Base-by-base conservation (phyloP, 2,113 vertebrate species). In the Telmatochromis sp. region DNA sequence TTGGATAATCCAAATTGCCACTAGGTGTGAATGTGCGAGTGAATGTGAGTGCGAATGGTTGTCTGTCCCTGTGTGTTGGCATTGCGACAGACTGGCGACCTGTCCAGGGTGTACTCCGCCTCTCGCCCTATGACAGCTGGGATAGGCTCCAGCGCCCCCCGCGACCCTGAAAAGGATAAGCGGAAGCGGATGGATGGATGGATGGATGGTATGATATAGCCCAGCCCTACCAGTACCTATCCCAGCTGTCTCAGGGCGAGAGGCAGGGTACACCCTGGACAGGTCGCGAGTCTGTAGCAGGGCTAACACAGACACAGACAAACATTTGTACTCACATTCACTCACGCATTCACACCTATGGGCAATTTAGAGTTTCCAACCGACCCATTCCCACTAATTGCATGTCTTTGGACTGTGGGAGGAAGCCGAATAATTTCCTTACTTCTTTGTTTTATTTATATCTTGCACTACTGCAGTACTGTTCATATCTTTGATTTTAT, bases 321-420 rank as follows among this genome's bases (percentile, higher is more conserved):
- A 57, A 57, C 23, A 57, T 3, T 57, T 57, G 12, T 28, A 28
- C 54, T 57, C 55, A 57, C 55, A 57, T 15, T 57, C 55, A 57
- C 23, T 57, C 55, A 57, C 2, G 1, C 55, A 57, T 28, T 57
- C 55, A 57, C 23, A 57, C 4, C 7, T 57, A 57, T 28, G 55
- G 7, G 23, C 55, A 57, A 9, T 57, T 57, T 2, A 14, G 54
- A 57, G 54, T 57, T 57, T 57, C 55, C 55, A 15, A 57, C 1
- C 1, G n/a, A 55, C 53, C n/a, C 0, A 23, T 55, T 21, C n/a
- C 53, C 53, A 0, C n/a, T 54, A 54, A 54, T n/a, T 54, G 53
- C 53, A 23, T 54, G 53, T 54, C 53, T 54, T 0, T 54, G 55
- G 54, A 57, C 13, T 28, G 23, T 57, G 23, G 55, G 55, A 26